A percentile compares a stretch with the other conserved stretches of the same genome.
These are phyloP conservation scores for Fregata magnificens DNA, from an alignment of 2,113 vertebrate genomes.

Conservation along the genomic window DNA sequence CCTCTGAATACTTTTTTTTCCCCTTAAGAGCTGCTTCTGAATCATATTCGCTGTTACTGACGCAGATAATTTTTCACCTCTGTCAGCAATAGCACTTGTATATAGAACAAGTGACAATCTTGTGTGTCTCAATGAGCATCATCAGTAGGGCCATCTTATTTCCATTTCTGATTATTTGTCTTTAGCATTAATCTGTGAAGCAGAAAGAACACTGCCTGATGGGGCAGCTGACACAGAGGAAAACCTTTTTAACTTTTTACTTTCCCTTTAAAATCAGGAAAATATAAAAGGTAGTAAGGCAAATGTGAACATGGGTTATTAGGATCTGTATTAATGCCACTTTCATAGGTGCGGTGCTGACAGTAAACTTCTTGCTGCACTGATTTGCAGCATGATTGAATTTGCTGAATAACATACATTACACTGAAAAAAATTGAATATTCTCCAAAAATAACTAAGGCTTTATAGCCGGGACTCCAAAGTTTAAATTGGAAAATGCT, in stretches of 20 bases:
- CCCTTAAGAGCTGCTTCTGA: not conserved
- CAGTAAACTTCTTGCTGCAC: not conserved
- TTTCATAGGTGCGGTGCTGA: not conserved
- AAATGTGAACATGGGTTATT: not conserved
- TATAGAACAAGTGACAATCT: not conserved
- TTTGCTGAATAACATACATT: not conserved
- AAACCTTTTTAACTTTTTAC: not conserved
- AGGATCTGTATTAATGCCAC: not conserved
- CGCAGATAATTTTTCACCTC: not conserved
- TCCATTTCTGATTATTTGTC: not conserved
- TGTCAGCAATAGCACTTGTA: not conserved
- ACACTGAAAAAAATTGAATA: rapidly evolving
- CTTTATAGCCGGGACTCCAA: not conserved
- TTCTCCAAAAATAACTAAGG: not conserved
- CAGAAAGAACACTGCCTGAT: not conserved
- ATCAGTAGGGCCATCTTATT: not conserved
- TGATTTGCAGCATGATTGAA: not conserved
- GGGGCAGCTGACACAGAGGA: not conserved
- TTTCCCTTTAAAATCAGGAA: not conserved
- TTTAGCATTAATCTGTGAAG: not conserved
- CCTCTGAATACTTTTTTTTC: not conserved
- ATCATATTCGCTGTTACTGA: not conserved
- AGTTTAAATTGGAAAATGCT: not conserved
- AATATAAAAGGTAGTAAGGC: not conserved
- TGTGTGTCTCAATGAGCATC: not conserved